Conservation (phyloP, 2,113 vertebrate genomes). For the Nibea coibor region DNA sequence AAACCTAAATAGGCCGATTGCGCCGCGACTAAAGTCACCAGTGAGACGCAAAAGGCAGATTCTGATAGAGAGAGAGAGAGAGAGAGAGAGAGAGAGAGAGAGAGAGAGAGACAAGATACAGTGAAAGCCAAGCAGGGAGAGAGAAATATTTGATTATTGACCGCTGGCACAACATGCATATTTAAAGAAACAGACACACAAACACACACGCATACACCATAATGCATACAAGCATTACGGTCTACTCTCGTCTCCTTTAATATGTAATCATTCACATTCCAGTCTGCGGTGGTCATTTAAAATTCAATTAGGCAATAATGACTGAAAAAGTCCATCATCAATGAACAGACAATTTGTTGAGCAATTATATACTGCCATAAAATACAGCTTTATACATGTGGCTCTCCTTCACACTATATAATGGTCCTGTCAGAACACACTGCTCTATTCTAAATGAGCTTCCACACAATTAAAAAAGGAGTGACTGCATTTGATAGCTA, state of each 20-base stretch:
- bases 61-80: conserved; percentile 1
- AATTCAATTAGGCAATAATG: conserved; percentile 76
- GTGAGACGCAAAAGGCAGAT: conserved; percentile 38
- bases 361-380: conserved; percentile 68
- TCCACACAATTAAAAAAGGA: conserved; percentile 47
- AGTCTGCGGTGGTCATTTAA: conserved; percentile 64
- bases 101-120: conserved; percentile 25
- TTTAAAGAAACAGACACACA: conserved; percentile 8
- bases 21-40: conserved; percentile 50
- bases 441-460: conserved; percentile 37
- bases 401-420: conserved; percentile 45
- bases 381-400: conserved; percentile 55
- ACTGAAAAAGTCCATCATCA: conserved; percentile 65
- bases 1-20: conserved; percentile 72
- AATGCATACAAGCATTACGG: conserved; percentile 17
- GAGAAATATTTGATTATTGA: conserved; percentile 58
- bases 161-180: conserved; percentile 22
- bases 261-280: conserved; percentile 62
- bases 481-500: conserved; percentile 25
- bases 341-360: conserved; percentile 69
- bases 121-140: conserved; percentile 29
- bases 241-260: conserved; percentile 40
- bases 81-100: conserved; percentile 12
- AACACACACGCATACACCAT: background rate
- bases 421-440: conserved; percentile 33